phyloP scores from a whole-genome alignment of 1,140 invertebrate species.

The Armadillidium nasatum region DNA sequence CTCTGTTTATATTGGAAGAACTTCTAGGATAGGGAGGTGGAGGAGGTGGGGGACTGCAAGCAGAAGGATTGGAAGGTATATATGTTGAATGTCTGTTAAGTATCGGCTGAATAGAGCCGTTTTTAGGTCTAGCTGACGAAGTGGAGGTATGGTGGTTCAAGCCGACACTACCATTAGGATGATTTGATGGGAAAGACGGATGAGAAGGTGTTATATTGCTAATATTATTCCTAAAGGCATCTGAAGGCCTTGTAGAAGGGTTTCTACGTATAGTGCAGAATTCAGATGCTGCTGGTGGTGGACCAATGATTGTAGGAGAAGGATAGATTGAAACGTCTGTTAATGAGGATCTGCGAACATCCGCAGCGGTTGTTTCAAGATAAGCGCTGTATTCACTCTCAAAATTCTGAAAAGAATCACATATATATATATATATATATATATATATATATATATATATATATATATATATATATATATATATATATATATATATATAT shows the following conservation, averaged over 20 bases:
- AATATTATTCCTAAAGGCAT: neutral
- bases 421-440: neutral
- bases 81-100: neutral
- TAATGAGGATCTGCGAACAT: neutral
- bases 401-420: neutral
- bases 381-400: neutral
- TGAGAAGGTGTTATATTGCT: neutral
- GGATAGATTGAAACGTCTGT: neutral
- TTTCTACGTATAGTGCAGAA: neutral
- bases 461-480: constrained; percentile 13
- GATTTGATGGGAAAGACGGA: neutral
- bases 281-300: neutral
- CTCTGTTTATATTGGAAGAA: neutral
- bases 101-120: neutral
- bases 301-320: neutral
- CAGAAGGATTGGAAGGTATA: neutral
- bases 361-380: neutral
- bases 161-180: neutral
- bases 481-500: constrained; percentile 4
- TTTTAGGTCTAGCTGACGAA: neutral
- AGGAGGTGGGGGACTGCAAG: neutral
- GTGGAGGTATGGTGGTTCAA: neutral
- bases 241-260: neutral
- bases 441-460: constrained; percentile 15
- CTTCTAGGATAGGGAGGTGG: neutral